phyloP scores from a whole-genome alignment of 2,113 vertebrate genomes.

The human (Homo sapiens) region DNA sequence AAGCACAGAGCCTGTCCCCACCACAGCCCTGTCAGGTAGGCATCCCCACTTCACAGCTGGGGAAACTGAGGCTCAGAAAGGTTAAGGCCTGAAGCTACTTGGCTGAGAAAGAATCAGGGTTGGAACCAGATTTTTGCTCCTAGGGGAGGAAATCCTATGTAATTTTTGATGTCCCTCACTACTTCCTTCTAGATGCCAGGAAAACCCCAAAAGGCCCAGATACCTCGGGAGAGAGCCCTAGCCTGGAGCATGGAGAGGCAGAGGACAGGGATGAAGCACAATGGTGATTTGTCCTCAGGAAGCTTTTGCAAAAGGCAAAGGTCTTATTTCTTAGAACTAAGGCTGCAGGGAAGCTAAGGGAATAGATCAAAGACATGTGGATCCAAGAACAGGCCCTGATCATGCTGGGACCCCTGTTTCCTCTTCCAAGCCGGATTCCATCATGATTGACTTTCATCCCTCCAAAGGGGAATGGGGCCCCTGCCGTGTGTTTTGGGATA shows the following conservation, averaged over 20 bases:
- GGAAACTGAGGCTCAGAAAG: background rate
- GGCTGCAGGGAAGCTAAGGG: background rate
- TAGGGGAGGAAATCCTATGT: background rate
- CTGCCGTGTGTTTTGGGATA: background rate
- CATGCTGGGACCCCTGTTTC: rapidly evolving
- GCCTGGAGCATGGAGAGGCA: background rate
- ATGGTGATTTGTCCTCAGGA: background rate
- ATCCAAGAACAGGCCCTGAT: background rate
- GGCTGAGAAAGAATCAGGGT: background rate
- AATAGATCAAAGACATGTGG: background rate
- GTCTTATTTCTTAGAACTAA: background rate
- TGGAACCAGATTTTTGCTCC: background rate
- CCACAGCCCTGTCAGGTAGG: rapidly evolving
- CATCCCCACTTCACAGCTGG: background rate
- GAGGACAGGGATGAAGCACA: rapidly evolving
- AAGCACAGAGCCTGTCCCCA: background rate
- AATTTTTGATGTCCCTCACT: rapidly evolving
- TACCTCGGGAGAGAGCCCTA: background rate
- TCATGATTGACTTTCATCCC: background rate
- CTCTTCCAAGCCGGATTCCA: background rate
- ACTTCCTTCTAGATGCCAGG: background rate
- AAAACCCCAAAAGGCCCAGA: background rate
- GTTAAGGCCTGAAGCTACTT: background rate
- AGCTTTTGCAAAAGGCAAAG: background rate
- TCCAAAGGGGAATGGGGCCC: background rate